Evolutionary conservation across 2,113 vertebrate species (phyloP), one percentile per base, ranked within the genome.

Genomic region (Tichodroma muraria): DNA sequence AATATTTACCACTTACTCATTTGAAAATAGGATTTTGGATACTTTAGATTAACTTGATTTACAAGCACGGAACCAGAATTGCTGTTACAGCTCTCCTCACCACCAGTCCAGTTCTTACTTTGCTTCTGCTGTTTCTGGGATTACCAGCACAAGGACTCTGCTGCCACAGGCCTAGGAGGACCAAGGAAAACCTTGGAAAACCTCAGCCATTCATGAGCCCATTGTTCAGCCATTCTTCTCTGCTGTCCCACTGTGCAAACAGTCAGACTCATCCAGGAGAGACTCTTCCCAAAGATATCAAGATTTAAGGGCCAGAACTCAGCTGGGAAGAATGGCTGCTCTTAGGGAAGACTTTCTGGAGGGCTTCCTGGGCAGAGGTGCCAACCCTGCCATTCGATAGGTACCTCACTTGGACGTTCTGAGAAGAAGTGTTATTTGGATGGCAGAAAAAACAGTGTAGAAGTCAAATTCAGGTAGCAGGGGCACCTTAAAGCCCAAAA

Each of bases 331-430:
- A 79, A 24, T 1, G 4, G 40, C 14, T 88, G 78, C 54, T 63
- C 25, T 33, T 16, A n/a, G 30, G 28, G 18, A 9, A 53, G 17
- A 27, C 9, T 35, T 76, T 75, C 49, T 71, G 35, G 8, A 72
- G 44, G 27, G 21, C 11, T 60, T 38, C 28, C 78, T 8, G 3
- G 49, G 66, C 57, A 75, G 45, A 77, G 18, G 23, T n/a, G n/a
- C n/a, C 31, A 69, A 42, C 20, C 11, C 24, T 76, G 66, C 28
- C 63, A 21, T 17, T n/a, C 0, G 0, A 4, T 6, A 31, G 3
- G 5, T 6, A 23, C 61, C 78, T 53, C 70, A 68, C 10, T 8
- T 17, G n/a, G 56, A 8, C 12, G 22, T n/a, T 76, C 70, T 19
- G 13, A 84, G 56, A 53, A 64, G 28, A 24, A 35, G 18, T 19